Conservation (phyloP, 2,113 vertebrate species). For the Fregetta grallaria region DNA sequence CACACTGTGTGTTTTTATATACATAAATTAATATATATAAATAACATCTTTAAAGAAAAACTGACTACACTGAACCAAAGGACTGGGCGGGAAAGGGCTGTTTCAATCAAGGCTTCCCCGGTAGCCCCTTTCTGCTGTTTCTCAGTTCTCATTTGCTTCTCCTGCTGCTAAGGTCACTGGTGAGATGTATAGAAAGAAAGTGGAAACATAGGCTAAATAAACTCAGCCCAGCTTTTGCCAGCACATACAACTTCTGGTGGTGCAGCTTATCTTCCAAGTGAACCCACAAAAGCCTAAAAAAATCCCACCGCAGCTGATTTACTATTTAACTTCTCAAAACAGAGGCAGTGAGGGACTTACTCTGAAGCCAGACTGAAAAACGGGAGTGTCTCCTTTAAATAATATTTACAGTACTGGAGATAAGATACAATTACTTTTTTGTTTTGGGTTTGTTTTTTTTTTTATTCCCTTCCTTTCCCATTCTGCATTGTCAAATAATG, state of each 20-base stretch:
- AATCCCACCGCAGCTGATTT: background rate
- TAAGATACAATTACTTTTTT: background rate
- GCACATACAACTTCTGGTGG: background rate
- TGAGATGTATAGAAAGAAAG: background rate
- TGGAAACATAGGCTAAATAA: background rate
- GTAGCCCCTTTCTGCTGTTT: background rate
- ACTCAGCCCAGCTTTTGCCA: background rate
- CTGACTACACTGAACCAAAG: background rate
- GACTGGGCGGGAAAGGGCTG: background rate
- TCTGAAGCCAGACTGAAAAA: background rate
- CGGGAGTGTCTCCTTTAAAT: background rate
- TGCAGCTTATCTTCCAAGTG: background rate
- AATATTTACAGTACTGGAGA: background rate
- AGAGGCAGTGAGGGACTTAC: background rate
- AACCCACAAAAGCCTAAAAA: background rate
- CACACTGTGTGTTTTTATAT: no score
- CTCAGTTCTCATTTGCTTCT: background rate
- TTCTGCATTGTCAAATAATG: background rate
- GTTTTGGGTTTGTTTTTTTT: background rate
- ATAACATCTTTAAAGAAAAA: background rate
- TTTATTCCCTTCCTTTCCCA: background rate
- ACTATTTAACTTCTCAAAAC: background rate
- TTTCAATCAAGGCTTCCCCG: background rate
- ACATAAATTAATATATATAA: background rate
- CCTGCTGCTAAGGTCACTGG: background rate